A percentile compares a stretch with the other conserved stretches of the same genome.
phyloP scores from a whole-genome alignment of 2,888 invertebrate species.

The Elgonia sp. region DNA sequence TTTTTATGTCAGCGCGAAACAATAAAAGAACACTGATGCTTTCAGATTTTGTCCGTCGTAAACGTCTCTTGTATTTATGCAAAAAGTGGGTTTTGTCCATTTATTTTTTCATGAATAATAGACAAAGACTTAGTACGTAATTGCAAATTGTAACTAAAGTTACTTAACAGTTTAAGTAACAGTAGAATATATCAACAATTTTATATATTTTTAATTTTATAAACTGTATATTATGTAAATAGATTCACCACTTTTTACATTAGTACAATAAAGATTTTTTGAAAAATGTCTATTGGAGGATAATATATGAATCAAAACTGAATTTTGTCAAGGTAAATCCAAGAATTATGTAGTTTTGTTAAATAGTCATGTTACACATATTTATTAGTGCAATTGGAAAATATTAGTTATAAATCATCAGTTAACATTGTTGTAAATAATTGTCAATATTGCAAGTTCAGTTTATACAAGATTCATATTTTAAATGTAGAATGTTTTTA shows the following conservation, averaged over 20 bases:
- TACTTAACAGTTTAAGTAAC: conserved; percentile 62
- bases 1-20: conserved; percentile 26
- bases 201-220: conserved; percentile 74
- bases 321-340: conserved; percentile 61
- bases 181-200: conserved; percentile 61
- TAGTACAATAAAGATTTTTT: conserved; percentile 56
- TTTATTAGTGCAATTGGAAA: too few species aligned
- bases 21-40: conserved; percentile 26
- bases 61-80: conserved; percentile 60
- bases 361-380: too few species aligned
- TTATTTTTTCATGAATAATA: conserved; percentile 59
- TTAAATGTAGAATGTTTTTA: too few species aligned
- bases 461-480: too few species aligned
- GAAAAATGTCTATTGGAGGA: conserved; percentile 33
- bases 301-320: conserved; percentile 47
- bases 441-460: too few species aligned
- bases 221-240: conserved; percentile 72
- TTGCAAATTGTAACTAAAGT: conserved; percentile 40
- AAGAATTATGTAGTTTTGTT: too few species aligned
- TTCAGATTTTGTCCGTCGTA: conserved; percentile 49
- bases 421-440: too few species aligned
- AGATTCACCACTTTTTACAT: conserved; percentile 66
- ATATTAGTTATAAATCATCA: too few species aligned
- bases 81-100: conserved; percentile 60
- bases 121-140: conserved; percentile 49